phyloP scores from a whole-genome alignment of 2,113 vertebrate genomes.

The Platycercus adscitus region DNA sequence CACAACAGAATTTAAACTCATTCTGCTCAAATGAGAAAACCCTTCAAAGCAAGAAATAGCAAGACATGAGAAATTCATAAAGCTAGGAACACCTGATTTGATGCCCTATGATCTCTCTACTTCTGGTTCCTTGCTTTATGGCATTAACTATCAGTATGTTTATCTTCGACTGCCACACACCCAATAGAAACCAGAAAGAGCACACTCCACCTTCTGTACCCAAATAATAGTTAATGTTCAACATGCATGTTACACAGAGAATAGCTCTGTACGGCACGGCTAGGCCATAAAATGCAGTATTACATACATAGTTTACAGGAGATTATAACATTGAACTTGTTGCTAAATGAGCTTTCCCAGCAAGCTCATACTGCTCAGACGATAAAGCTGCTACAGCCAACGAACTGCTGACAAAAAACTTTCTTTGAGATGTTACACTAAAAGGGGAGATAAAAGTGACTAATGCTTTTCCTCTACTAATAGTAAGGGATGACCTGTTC shows the following conservation, averaged over 20 bases:
- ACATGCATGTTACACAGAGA: neutral
- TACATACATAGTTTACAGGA: neutral
- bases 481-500: neutral
- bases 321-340: neutral
- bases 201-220: slow-evolving; percentile 22
- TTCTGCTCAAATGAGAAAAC: neutral
- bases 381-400: neutral
- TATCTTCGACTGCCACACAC: neutral
- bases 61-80: neutral
- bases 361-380: neutral
- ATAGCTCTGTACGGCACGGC: neutral
- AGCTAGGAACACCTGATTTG: neutral
- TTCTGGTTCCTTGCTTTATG: neutral
- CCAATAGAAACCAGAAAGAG: neutral
- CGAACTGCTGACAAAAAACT: neutral
- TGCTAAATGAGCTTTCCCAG: neutral
- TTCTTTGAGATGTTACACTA: neutral
- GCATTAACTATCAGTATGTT: neutral
- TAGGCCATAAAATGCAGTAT: neutral
- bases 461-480: neutral
- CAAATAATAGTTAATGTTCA: slow-evolving; percentile 47
- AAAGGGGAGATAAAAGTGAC: neutral
- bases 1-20: neutral
- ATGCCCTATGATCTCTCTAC: neutral
- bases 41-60: neutral